Conservation (phyloP, 2,888 invertebrate genomes). For the Branchellion lobata region DNA sequence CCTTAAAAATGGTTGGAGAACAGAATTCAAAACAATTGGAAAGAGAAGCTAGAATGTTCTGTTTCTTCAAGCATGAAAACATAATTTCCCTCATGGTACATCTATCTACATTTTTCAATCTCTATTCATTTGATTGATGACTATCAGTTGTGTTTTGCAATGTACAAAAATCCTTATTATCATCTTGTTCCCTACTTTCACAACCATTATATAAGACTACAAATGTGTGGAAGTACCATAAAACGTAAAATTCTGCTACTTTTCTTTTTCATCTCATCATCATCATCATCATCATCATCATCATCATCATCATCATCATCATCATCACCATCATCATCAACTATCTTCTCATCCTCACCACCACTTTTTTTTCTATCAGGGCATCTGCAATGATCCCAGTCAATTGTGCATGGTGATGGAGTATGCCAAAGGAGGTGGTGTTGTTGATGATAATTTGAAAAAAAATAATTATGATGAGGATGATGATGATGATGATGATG, state of each 20-base stretch:
- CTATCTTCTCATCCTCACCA: background rate
- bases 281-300: background rate
- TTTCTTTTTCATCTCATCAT: background rate
- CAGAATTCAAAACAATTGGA: conserved; percentile 70
- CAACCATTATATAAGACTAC: no score
- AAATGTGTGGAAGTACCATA: background rate
- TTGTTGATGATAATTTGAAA: background rate
- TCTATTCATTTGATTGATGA: no score
- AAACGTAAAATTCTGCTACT: background rate
- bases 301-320: conserved; percentile 17
- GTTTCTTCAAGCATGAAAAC: conserved; percentile 89
- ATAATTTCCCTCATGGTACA: conserved; percentile 85
- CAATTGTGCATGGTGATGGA: background rate
- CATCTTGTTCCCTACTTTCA: no score
- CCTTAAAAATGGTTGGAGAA: conserved; percentile 88
- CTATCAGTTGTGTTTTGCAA: no score
- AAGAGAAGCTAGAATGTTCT: conserved; percentile 92
- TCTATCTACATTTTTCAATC: background rate
- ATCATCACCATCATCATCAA: background rate
- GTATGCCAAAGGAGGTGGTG: conserved; percentile 4
- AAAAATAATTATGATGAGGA: background rate
- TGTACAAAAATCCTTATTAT: no score
- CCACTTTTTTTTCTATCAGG: background rate
- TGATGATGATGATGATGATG: no score
- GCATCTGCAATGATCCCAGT: conserved; percentile 4